Evolutionary conservation across 2,113 vertebrate genomes (phyloP).

Genomic region (Cephalopholis sonnerati): DNA sequence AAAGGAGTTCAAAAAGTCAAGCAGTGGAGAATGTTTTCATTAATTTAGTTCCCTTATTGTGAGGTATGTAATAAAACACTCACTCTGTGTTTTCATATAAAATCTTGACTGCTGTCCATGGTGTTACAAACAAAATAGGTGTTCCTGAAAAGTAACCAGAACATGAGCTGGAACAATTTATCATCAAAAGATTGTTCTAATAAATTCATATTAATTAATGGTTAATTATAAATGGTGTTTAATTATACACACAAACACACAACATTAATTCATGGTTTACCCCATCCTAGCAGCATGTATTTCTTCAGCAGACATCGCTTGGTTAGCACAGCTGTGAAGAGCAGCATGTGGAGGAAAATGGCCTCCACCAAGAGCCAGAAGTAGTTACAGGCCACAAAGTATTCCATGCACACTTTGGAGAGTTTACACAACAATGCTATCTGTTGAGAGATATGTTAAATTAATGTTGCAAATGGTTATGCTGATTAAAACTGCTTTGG

Average conservation of each 20-base stretch:
- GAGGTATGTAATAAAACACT: conserved; percentile 44
- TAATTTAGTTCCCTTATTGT: neutral
- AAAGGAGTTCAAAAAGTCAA: neutral
- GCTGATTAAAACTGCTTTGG: neutral
- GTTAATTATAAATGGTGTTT: neutral
- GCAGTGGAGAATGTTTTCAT: neutral
- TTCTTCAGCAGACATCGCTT: conserved; percentile 89
- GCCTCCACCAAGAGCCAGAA: conserved; percentile 97
- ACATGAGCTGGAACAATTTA: neutral
- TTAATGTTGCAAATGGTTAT: neutral
- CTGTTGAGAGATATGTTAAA: conserved; percentile 72
- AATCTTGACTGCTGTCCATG: conserved; percentile 89
- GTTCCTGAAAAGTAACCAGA: conserved; percentile 82
- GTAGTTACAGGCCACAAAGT: conserved; percentile 93
- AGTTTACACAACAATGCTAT: conserved; percentile 86
- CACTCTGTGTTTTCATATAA: conserved; percentile 92
- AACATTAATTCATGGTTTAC: conserved; percentile 74
- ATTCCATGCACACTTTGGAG: conserved; percentile 91
- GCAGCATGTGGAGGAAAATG: conserved; percentile 90
- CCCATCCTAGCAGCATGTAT: conserved; percentile 94
- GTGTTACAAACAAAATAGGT: conserved; percentile 90
- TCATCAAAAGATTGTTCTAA: neutral
- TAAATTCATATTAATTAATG: neutral
- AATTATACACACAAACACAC: neutral
- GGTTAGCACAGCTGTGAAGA: conserved; percentile 90